Conservation (phyloP, 2,797 vertebrate species). For the Sciurus vulgaris region DNA sequence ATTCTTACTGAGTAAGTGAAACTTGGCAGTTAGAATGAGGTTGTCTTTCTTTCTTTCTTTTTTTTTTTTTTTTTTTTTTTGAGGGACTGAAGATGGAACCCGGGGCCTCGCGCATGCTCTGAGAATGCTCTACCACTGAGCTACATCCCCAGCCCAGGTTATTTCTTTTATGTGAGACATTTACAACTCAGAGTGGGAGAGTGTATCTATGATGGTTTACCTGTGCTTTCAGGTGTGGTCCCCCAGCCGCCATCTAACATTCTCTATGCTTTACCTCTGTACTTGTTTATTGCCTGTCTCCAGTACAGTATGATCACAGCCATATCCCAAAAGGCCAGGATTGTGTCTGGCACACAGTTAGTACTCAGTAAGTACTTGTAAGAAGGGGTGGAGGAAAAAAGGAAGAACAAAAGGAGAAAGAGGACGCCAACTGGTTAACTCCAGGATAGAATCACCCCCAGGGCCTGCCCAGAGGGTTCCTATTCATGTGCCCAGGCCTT, state of each 20-base stretch:
- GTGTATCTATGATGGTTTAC: background rate
- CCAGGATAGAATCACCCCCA: background rate
- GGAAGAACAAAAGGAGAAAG: background rate
- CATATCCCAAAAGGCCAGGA: background rate
- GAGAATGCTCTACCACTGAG: background rate
- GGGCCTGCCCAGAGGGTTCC: background rate
- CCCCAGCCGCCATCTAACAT: background rate
- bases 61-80: background rate
- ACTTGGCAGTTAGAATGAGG: background rate
- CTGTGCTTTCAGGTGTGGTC: background rate
- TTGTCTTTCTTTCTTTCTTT: background rate
- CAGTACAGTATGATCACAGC: background rate
- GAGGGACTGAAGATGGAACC: background rate
- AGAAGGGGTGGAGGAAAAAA: background rate
- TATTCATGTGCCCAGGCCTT: background rate
- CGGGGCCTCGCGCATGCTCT: background rate
- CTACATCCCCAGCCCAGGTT: background rate
- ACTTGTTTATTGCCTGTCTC: background rate
- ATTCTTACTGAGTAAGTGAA: constrained; percentile 97
- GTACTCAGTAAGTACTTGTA: background rate
- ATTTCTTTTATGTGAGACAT: background rate
- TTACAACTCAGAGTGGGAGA: background rate
- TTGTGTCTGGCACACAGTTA: background rate
- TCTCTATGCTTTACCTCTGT: background rate
- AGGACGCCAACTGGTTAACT: background rate